Base-by-base conservation (phyloP, 2,113 vertebrate genomes). In the Oryzias javanicus region DNA sequence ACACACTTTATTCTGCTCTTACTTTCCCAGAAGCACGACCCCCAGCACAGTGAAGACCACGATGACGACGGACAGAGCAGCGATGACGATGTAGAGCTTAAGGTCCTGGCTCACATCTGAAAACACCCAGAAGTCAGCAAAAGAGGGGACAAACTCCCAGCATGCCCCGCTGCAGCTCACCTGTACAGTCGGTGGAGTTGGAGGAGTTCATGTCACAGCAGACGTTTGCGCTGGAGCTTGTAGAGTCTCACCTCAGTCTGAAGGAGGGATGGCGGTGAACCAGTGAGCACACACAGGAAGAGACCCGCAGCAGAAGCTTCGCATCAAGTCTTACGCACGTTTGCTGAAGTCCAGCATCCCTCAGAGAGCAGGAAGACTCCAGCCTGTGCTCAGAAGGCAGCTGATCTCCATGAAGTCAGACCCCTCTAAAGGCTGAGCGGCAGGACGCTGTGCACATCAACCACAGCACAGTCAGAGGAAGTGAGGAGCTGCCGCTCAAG, bases 21-120 rank as follows among this genome's bases (percentile, higher is more conserved):
- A 91, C 90, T 82, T 90, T 56, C 19, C 80, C 15, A 87, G 2
- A 46, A 67, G 83, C 22, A 86, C 1, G 14, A 57, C 1, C 8
- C 71, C 75, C 45, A 88, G 42, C 47, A 84, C 20, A 2, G 29
- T 0, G 25, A 74, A 55, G 22, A 22, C 14, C 55, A 89, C 45
- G 40, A 78, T 0, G 22, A 42, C 59, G 66, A 77, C 29, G 50
- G 17, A 44, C 4, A 81, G 70, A 47, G 68, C 18, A 2, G 46
- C 55, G 0, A 59, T 49, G 13, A 86, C 58, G 50, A 50, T 5
- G 56, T 41, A 72, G 51, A 54, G 0, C 0, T 15, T 6, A 1
- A 0, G 0, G 29, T 42, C n/a, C 16, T 45, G 45, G 1, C 2
- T 0, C 15, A 0, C 1, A 8, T 0, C 76, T 80, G 60, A 50